These are phyloP conservation scores for Drosophila lutescens DNA, from an alignment of 2,888 invertebrate species.

Conservation along the genomic window DNA sequence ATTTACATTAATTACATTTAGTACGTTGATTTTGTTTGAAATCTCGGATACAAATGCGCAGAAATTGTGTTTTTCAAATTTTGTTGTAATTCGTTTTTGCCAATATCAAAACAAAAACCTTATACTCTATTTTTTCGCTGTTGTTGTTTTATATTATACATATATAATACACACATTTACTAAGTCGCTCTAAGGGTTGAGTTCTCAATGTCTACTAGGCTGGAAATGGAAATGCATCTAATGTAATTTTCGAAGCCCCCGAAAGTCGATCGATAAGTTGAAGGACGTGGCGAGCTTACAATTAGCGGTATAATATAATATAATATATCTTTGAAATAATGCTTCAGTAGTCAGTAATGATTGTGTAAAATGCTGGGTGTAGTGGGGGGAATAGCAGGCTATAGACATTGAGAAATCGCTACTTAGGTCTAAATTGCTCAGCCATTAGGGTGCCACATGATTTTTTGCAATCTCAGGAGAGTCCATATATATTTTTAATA, in stretches of 20 bases:
- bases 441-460: slow-evolving; percentile 44
- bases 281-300: slow-evolving; percentile 22
- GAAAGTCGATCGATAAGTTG: slow-evolving; percentile 17
- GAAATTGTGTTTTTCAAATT: slow-evolving; percentile 83
- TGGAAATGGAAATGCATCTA: slow-evolving; percentile 11
- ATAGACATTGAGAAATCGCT: slow-evolving; percentile 41
- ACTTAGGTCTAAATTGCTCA: slow-evolving; percentile 59
- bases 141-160: slow-evolving; percentile 37
- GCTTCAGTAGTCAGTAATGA: slow-evolving; percentile 33
- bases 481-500: slow-evolving; percentile 9
- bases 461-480: slow-evolving; percentile 8
- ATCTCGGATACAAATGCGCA: slow-evolving; percentile 54
- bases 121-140: slow-evolving; percentile 46
- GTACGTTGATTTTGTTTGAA: slow-evolving; percentile 43
- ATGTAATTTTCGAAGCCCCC: slow-evolving; percentile 6
- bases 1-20: slow-evolving; percentile 45
- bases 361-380: slow-evolving; percentile 30
- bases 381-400: slow-evolving; percentile 19
- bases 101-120: slow-evolving; percentile 23
- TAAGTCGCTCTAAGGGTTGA: slow-evolving; percentile 32
- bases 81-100: slow-evolving; percentile 82
- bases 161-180: slow-evolving; percentile 18
- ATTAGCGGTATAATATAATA: slow-evolving; percentile 9
- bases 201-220: slow-evolving; percentile 41
- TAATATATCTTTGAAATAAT: slow-evolving; percentile 6